Base-by-base conservation (phyloP, 2,797 vertebrate species). In the Eremophila alpestris region DNA sequence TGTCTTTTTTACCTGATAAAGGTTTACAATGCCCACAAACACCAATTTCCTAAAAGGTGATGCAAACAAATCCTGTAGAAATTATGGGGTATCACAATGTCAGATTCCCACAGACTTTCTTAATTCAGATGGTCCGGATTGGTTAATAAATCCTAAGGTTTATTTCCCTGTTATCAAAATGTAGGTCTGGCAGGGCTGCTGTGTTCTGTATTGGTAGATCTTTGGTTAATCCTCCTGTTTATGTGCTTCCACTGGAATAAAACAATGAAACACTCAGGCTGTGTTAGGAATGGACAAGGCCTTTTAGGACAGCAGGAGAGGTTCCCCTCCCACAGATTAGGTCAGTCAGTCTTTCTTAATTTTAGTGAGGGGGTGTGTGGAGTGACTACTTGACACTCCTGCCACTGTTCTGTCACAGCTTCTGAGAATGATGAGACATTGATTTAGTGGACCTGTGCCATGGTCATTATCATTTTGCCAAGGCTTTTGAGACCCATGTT, bases 131-230 rank as follows among this genome's bases (percentile, higher is more conserved):
- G 49, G 16, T 64, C 30, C 10, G 7, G 18, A 13, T 36, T 59
- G 52, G 11, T 41, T 71, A 49, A 68, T 80, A 48, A 29, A 49
- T 23, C 30, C 30, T 26, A 16, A 36, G 22, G 43, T 26, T 74
- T 88, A 19, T 86, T 79, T 41, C 11, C 7, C 22, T 46, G 10
- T 17, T 52, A 52, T 48, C 67, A 56, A 48, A 14, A 43, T n/a
- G 51, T 52, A 65, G 27, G n/a, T 26, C 40, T 82, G 21, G 14
- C 30, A 67, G 63, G n/a, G n/a, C 40, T 82, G 17, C 16, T 1
- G 0, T 9, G 4, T 59, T 63, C 49, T 70, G 0, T 41, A 29
- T 30, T 43, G 36, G 24, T n/a, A 58, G 70, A 45, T 63, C 20
- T 82, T 54, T 38, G 67, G 26, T 29, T 71, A 32, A 67, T 63